Evolutionary conservation across 2,888 invertebrate genomes (phyloP), one percentile per base, ranked within the genome.

Genomic region (Meiosimyza decipiens): DNA sequence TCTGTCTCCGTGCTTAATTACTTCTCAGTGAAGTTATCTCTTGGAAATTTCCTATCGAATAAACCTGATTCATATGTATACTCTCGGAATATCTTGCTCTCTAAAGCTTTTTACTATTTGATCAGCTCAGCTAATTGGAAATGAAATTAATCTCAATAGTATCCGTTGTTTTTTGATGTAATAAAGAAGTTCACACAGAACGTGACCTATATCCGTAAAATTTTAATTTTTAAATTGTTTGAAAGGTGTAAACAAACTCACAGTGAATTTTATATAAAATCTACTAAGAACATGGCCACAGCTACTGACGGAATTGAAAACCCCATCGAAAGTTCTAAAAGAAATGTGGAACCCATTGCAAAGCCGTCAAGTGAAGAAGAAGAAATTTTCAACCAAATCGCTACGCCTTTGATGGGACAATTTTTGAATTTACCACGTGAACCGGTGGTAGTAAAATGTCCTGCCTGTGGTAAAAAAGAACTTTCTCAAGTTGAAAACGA

Each of bases 361-460:
- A 7, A 47, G 2, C 22, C 74, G 22, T 71, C 70, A 49, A 77
- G 74, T 71, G 79, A 82, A 60, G 80, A 76, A 6, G 78, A 81
- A 6, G 78, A 81, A 33, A 85, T 85, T 54, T 82, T 84, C 73
- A 78, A 81, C 70, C 86, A 85, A 73, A 85, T 83, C 79, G 84
- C 84, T 63, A 85, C 85, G 28, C 85, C 85, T 0, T 73, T 85
- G 62, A 78, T 83, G 6, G 85, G 85, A 33, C 85, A 84, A 3
- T 85, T 82, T 68, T 80, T 86, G 3, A 86, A 85, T 60, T 65
- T 85, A 71, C 83, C 83, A 1, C 77, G 74, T 33, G 80, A 82
- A 16, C 79, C 84, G 2, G 82, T 82, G 62, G 62, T 79, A 71
- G 73, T 85, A n/a, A 81, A 81, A 73, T 85, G 85, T 71, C 86